Base-by-base conservation (phyloP, 1,140 invertebrate genomes). In the Cydia pomonella region DNA sequence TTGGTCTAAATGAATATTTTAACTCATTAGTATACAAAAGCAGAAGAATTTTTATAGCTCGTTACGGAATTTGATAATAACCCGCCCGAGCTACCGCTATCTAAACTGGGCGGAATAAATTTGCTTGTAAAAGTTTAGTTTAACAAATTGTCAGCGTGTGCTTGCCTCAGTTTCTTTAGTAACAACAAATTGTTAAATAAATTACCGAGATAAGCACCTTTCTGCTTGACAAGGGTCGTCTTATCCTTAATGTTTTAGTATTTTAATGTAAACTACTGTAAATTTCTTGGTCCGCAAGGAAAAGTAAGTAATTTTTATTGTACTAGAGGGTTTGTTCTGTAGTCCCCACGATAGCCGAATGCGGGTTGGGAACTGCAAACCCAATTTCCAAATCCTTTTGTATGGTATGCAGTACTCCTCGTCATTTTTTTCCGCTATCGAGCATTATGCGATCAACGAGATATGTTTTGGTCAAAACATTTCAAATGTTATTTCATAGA, bases 1-100 rank as follows among this genome's bases (percentile, higher is more conserved):
- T 69, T 69, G 27, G 12, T 18, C 9, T 10, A 21, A 69, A 38
- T 69, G 1, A 18, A 69, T 38, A 38, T 29, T 69, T 38, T 7
- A 38, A 69, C 64, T 69, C 64, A 69, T 69, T 41, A 69, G 64
- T 69, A 69, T 38, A 69, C 64, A 38, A 69, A 69, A 33, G 16
- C n/a, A 69, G 6, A 16, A 18, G 63, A 1, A 29, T 25, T 27
- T 12, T 12, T 33, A 4, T 33, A 38, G 1, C 64, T 33, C 9
- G 29, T n/a, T 38, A 16, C n/a, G 27, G 10, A 41, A 18, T 69
- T 69, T 69, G 64, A 69, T 69, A 69, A 69, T 16, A 69, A 12
- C 7, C 9, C 2, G 33, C n/a, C 64, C 6, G 27, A 59, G 53
- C 21, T 59, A n/a, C 29, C 64, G 64, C 27, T 69, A 69, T 69